Base-by-base conservation (phyloP, 2,888 invertebrate species). In the Acronicta alni region DNA sequence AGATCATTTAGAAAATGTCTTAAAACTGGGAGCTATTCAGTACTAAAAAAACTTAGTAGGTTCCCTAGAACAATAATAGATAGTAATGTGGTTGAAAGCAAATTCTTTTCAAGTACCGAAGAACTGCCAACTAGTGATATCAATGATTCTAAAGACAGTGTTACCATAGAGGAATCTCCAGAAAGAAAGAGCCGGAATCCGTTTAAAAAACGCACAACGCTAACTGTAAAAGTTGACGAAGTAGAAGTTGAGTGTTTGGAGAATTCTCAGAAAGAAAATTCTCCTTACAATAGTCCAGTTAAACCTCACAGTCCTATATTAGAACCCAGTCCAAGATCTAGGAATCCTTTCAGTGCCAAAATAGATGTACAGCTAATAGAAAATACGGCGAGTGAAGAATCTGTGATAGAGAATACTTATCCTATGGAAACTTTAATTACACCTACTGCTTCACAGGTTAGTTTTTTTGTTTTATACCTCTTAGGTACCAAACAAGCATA, bases 21-120 rank as follows among this genome's bases (percentile, higher is more conserved):
- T 0, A 83, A 73, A 67, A 86, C 79, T 10, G 85, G 87, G 30
- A 89, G 87, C 8, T 88, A 89, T 57, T 81, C 87, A 0, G 81
- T 90, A 1, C 68, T 94, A 1, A 94, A 92, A 76, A 90, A 88
- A 82, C 75, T 95, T 2, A 95, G 95, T 72, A 90, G 89, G 68
- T 95, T 95, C 62, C 92, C 94, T 54, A 85, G 93, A 72, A 95
- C 95, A 0, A 75, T 91, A 1, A 66, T 93, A 53, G 89, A 88
- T 53, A 81, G 86, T 49, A 87, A 90, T 77, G 84, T 95, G n/a
- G 94, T 96, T 4, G 95, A 95, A 75, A 96, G 96, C 75, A 94
- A 95, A 55, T 96, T 95, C 82, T 96, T 96, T 75, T 59, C 55
- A 10, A 65, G 14, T 4, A 65, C 37, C 3, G 63, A 68, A 39